phyloP scores from a whole-genome alignment of 2,888 invertebrate species.

The Atrina japonica region DNA sequence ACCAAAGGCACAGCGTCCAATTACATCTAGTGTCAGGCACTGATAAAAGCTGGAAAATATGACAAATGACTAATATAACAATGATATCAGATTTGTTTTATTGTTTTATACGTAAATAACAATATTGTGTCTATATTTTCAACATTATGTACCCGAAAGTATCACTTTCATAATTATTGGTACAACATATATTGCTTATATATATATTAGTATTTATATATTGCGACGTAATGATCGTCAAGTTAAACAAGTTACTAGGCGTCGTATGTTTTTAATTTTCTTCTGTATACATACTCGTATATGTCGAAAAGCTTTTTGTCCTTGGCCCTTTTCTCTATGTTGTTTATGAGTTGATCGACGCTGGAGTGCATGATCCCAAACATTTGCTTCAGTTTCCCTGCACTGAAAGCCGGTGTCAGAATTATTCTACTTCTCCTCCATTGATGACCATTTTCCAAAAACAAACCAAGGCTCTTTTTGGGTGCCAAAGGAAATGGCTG shows the following conservation, averaged over 20 bases:
- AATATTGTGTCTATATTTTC: too few species aligned
- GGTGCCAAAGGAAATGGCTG: slow-evolving; percentile 76
- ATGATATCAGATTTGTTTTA: too few species aligned
- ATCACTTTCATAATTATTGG: too few species aligned
- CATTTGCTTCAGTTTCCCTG: slow-evolving; percentile 82
- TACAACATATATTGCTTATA: too few species aligned
- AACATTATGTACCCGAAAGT: too few species aligned
- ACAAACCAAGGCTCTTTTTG: slow-evolving; percentile 75
- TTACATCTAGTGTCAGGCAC: slow-evolving; percentile 82
- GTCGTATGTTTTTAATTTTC: too few species aligned
- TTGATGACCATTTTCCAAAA: slow-evolving; percentile 79
- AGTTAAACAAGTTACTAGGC: too few species aligned
- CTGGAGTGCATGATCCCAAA: slow-evolving; percentile 78
- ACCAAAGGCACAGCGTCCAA: slow-evolving; percentile 82
- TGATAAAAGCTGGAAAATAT: slow-evolving; percentile 77
- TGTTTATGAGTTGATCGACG: slow-evolving; percentile 75
- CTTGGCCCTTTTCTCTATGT: slow-evolving; percentile 74
- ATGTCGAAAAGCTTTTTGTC: slow-evolving; percentile 77
- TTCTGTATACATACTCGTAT: slow-evolving; percentile 70
- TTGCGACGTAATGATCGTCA: too few species aligned
- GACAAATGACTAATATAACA: neutral
- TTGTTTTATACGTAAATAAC: too few species aligned
- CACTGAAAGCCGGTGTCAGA: slow-evolving; percentile 82
- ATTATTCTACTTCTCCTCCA: slow-evolving; percentile 83
- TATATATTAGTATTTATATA: too few species aligned